phyloP scores from a whole-genome alignment of 2,113 vertebrate genomes.

The Morone saxatilis region DNA sequence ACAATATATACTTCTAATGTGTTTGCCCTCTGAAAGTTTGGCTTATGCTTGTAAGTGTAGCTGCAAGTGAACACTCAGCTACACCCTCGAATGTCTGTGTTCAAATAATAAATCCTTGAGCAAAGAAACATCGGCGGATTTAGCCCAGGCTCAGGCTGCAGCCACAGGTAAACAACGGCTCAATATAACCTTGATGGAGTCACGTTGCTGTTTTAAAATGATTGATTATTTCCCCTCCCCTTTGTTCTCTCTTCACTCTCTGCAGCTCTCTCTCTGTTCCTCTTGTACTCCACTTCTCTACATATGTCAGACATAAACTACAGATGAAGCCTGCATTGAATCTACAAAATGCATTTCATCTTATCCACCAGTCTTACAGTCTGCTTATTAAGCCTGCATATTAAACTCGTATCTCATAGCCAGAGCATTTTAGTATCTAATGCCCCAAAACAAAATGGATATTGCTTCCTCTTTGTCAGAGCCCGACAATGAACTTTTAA shows the following conservation, averaged over 20 bases:
- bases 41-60: background rate
- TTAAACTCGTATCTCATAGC: conserved; percentile 58
- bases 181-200: conserved; percentile 65
- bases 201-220: conserved; percentile 28
- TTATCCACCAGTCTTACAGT: background rate
- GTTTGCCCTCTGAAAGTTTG: background rate
- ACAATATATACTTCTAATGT: background rate
- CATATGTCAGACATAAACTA: conserved; percentile 9
- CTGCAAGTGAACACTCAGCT: conserved; percentile 21
- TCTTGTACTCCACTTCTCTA: conserved; percentile 18
- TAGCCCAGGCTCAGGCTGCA: conserved; percentile 30
- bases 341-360: conserved; percentile 19
- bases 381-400: conserved; percentile 34
- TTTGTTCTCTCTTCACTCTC: conserved; percentile 35
- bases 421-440: conserved; percentile 15
- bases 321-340: conserved; percentile 7
- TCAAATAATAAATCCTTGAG: conserved; percentile 45
- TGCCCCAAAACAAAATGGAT: conserved; percentile 43
- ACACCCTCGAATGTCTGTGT: background rate
- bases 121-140: conserved; percentile 40
- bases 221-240: conserved; percentile 37
- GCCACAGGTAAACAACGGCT: conserved; percentile 66
- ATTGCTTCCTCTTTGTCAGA: conserved; percentile 34
- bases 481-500: conserved; percentile 41
- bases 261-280: background rate